These are phyloP conservation scores for Amphibalanus amphitrite DNA, from an alignment of 1,140 invertebrate species.

Conservation along the genomic window DNA sequence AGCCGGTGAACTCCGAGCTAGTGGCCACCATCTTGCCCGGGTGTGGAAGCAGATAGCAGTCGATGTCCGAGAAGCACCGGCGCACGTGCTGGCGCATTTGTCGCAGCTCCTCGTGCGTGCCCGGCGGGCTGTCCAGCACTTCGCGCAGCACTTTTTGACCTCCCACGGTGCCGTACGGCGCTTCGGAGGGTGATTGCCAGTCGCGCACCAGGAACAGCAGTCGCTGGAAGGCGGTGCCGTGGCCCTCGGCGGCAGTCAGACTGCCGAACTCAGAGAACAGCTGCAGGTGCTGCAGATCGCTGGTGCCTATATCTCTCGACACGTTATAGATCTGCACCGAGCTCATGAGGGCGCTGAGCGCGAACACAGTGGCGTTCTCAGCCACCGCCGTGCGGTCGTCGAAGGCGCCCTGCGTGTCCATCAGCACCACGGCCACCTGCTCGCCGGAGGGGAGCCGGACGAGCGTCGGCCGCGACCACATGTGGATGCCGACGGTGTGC, in stretches of 20 bases:
- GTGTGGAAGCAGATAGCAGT: conserved; percentile 41
- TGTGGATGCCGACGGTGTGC: conserved; percentile 84
- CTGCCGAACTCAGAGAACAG: conserved; percentile 46
- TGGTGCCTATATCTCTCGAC: conserved; percentile 87
- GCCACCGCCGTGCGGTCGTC: conserved; percentile 39
- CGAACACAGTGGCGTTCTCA: conserved; percentile 45
- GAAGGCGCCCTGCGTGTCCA: conserved; percentile 52
- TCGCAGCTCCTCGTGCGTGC: conserved; percentile 28
- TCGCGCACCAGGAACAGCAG: neutral
- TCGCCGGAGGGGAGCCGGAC: conserved; percentile 33
- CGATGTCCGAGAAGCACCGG: conserved; percentile 37
- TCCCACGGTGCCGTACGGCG: neutral
- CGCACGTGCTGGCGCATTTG: conserved; percentile 34
- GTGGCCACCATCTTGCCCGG: conserved; percentile 39
- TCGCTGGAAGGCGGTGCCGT: neutral
- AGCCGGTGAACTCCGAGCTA: conserved; percentile 37
- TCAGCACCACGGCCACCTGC: conserved; percentile 36
- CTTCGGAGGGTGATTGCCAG: neutral
- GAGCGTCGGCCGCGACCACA: conserved; percentile 88
- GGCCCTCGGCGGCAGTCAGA: conserved; percentile 32
- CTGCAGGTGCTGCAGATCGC: conserved; percentile 86
- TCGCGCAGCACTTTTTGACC: neutral
- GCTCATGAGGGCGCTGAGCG: conserved; percentile 28
- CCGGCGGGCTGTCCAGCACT: neutral
- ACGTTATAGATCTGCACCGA: conserved; percentile 92